phyloP scores from a whole-genome alignment of 2,797 vertebrate genomes.

The Danionella dracula region DNA sequence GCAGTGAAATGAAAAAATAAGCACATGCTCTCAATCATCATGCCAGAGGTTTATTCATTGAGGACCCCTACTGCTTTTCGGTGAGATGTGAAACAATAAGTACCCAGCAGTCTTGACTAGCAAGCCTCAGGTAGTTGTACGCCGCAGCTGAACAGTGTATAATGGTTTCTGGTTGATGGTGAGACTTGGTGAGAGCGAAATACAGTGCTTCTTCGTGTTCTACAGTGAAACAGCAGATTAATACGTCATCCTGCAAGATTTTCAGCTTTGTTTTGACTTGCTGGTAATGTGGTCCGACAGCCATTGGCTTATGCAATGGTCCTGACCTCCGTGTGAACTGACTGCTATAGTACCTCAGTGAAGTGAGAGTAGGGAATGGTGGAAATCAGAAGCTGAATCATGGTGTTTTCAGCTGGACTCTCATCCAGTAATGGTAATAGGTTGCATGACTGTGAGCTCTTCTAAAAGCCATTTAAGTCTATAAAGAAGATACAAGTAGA shows the following conservation, averaged over 20 bases:
- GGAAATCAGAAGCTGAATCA: neutral
- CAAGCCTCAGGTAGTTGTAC: constrained; percentile 22
- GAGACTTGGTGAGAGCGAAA: neutral
- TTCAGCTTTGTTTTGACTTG: constrained; percentile 22
- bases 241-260: constrained; percentile 16
- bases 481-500: neutral
- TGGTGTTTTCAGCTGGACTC: neutral
- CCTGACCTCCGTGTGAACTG: constrained; percentile 25
- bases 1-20: constrained; percentile 46
- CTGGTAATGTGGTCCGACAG: constrained; percentile 15
- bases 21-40: constrained; percentile 36
- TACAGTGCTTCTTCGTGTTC: neutral
- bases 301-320: constrained; percentile 16
- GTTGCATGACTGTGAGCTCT: neutral
- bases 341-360: neutral
- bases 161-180: constrained; percentile 20
- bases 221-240: constrained; percentile 19
- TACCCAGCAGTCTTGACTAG: constrained; percentile 22
- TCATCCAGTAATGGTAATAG: neutral
- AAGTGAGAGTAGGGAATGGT: neutral
- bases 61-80: constrained; percentile 30
- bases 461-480: neutral
- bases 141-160: neutral
- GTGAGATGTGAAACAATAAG: constrained; percentile 33
- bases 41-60: constrained; percentile 42